Conservation (phyloP, 2,113 vertebrate species). For the Macroglossus sobrinus region DNA sequence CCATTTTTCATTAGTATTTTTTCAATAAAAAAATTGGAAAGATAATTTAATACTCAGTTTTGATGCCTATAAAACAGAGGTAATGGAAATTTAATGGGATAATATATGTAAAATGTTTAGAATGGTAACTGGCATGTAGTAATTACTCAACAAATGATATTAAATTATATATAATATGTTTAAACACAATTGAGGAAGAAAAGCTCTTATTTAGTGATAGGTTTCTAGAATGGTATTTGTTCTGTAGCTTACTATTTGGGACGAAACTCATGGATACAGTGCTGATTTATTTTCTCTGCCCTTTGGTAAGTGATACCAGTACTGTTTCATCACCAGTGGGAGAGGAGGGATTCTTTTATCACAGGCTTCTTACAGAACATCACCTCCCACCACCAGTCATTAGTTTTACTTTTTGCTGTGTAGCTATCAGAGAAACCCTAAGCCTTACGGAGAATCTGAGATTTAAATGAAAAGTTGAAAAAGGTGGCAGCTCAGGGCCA, state of each 20-base stretch:
- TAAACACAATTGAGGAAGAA: not conserved
- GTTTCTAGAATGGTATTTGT: not conserved
- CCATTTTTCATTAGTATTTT: not conserved
- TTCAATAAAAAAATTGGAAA: not conserved
- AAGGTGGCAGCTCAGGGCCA: not conserved
- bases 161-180: not conserved
- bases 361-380: not conserved
- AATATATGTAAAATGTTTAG: not conserved
- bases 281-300: not conserved
- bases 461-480: not conserved
- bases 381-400: too few species aligned
- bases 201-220: not conserved
- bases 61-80: not conserved
- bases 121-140: not conserved
- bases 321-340: not conserved
- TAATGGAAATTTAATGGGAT: not conserved
- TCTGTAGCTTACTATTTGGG: not conserved
- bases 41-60: not conserved
- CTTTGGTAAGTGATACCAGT: not conserved
- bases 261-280: not conserved
- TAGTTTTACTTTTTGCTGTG: not conserved
- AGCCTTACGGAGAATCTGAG: not conserved
- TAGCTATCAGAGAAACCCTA: not conserved
- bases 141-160: not conserved
- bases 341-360: not conserved